Conservation (phyloP, 2,113 vertebrate species). For the Holacanthus passer region DNA sequence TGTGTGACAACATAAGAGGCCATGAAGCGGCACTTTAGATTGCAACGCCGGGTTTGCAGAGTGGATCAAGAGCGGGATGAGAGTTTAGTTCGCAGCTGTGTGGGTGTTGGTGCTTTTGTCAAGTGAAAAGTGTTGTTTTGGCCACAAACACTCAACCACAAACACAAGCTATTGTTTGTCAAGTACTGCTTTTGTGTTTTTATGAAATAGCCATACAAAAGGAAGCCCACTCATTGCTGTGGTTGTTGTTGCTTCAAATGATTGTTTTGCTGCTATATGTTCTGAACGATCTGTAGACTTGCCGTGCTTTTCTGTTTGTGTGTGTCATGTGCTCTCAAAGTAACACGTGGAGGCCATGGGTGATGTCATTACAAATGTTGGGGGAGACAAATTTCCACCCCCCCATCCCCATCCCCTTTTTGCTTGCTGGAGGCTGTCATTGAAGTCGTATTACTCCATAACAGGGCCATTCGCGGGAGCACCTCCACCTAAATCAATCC, state of each 20-base stretch:
- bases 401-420: not conserved
- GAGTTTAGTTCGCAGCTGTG: constrained; percentile 60
- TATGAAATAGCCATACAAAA: constrained; percentile 58
- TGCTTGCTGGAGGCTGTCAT: constrained; percentile 3
- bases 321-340: constrained; percentile 8
- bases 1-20: constrained; percentile 54
- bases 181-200: constrained; percentile 64
- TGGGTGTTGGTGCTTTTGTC: constrained; percentile 70
- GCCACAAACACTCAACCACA: constrained; percentile 71
- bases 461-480: constrained; percentile 9
- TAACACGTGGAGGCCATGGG: not conserved
- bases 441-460: constrained; percentile 22
- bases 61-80: constrained; percentile 65
- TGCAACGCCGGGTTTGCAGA: constrained; percentile 27
- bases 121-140: constrained; percentile 74
- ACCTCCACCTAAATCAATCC: constrained; percentile 38
- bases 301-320: not conserved
- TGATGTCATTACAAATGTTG: not conserved
- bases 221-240: constrained; percentile 56
- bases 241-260: constrained; percentile 35
- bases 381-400: not conserved
- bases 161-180: constrained; percentile 70
- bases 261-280: constrained; percentile 53
- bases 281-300: not conserved
- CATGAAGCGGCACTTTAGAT: constrained; percentile 64